These are phyloP conservation scores for Chlamydotis undulata DNA, from an alignment of 2,113 vertebrate species.

Conservation along the genomic window DNA sequence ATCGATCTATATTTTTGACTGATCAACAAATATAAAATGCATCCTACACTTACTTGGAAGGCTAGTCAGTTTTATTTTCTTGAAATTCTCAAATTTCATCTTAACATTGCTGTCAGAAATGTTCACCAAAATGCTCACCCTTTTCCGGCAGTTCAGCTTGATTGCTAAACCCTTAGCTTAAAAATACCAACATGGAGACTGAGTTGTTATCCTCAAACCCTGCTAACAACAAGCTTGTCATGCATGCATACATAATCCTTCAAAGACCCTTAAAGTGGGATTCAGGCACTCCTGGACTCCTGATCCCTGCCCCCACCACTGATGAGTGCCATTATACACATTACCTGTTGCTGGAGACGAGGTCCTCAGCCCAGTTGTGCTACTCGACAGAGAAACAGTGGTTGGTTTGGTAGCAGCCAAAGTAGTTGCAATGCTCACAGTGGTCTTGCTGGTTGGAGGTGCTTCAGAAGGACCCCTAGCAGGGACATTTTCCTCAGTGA, in stretches of 20 bases:
- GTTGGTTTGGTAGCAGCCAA: slow-evolving; percentile 23
- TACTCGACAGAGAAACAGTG: background rate
- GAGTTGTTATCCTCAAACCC: background rate
- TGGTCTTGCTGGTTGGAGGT: slow-evolving; percentile 19
- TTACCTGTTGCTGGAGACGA: slow-evolving; percentile 65
- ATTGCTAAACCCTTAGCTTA: background rate
- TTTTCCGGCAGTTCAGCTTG: background rate
- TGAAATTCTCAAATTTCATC: background rate
- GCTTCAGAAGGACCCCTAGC: background rate
- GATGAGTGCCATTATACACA: background rate
- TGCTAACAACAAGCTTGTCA: background rate
- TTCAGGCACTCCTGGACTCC: background rate
- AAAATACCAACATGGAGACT: background rate
- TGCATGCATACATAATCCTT: background rate
- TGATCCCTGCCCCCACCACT: background rate
- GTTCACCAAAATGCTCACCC: background rate
- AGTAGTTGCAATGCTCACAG: background rate
- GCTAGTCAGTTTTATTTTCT: background rate
- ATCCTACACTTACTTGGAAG: background rate
- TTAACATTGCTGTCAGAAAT: background rate
- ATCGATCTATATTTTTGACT: accelerated
- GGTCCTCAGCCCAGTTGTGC: background rate
- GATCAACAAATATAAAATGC: background rate
- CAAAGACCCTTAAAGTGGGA: background rate
- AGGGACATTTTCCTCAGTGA: background rate